Percentiles rank a stretch among this genome's conserved stretches.
Evolutionary conservation across 2,113 vertebrate genomes (phyloP).

Genomic region (Gymnogyps californianus): DNA sequence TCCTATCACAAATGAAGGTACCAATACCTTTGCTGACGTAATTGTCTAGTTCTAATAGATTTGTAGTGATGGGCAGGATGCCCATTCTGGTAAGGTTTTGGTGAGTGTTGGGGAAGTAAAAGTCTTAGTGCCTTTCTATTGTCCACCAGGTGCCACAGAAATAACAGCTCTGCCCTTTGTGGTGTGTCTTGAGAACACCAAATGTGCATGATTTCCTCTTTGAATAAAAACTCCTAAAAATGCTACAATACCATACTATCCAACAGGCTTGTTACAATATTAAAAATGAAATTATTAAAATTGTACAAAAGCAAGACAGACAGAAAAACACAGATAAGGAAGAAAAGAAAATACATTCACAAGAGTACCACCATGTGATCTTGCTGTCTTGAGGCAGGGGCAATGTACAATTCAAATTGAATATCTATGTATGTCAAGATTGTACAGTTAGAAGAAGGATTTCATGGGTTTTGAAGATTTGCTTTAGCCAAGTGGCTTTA

Average conservation of each 20-base stretch:
- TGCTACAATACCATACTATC: not conserved
- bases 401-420: not conserved
- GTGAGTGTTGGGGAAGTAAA: not conserved
- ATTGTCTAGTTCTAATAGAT: not conserved
- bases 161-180: not conserved
- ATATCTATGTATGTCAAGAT: not conserved
- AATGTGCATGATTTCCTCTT: not conserved
- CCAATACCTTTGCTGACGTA: not conserved
- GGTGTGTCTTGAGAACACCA: not conserved
- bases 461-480: not conserved
- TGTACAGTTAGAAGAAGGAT: not conserved
- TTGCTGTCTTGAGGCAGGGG: fast-evolving
- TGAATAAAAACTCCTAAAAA: not conserved
- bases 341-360: not conserved
- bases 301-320: not conserved
- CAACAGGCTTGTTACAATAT: not conserved
- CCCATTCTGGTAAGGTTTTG: not conserved
- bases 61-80: not conserved
- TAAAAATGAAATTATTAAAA: not conserved
- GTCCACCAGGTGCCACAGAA: not conserved
- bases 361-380: not conserved
- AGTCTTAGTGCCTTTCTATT: not conserved
- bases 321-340: not conserved
- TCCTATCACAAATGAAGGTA: not conserved
- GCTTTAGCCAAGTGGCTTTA: not conserved